Conservation (phyloP, 2,888 invertebrate species). For the Patella pellucida region DNA sequence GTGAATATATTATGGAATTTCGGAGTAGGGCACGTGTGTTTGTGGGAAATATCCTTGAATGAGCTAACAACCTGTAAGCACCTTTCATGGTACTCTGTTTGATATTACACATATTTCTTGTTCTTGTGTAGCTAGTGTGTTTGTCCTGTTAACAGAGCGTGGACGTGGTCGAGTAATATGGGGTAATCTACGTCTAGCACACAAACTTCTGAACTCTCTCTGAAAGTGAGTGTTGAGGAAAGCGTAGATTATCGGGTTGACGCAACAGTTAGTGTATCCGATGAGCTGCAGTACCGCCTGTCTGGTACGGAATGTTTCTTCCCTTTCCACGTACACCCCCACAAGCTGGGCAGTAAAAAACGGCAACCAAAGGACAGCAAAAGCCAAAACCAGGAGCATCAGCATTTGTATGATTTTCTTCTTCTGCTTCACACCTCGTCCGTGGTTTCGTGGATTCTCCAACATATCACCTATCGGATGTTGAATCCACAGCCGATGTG, state of each 20-base stretch:
- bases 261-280: slow-evolving; percentile 59
- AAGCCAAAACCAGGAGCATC: slow-evolving; percentile 52
- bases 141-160: no score
- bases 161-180: no score
- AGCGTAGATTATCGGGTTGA: slow-evolving; percentile 63
- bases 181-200: no score
- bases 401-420: slow-evolving; percentile 56
- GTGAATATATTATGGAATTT: no score
- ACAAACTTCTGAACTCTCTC: slow-evolving; percentile 40
- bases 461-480: slow-evolving; percentile 51
- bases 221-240: slow-evolving; percentile 62
- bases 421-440: slow-evolving; percentile 47
- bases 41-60: no score
- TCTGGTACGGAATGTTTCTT: slow-evolving; percentile 37
- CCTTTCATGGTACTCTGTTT: no score
- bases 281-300: slow-evolving; percentile 55
- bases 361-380: slow-evolving; percentile 59
- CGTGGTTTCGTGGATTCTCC: slow-evolving; percentile 41
- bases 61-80: no score
- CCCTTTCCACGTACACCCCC: slow-evolving; percentile 38
- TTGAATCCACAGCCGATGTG: slow-evolving; percentile 52
- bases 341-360: slow-evolving; percentile 57
- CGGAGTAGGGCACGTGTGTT: no score
- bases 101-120: no score
- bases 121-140: no score